Base-by-base conservation (phyloP, 2,888 invertebrate genomes). In the Tiliacea aurago region DNA sequence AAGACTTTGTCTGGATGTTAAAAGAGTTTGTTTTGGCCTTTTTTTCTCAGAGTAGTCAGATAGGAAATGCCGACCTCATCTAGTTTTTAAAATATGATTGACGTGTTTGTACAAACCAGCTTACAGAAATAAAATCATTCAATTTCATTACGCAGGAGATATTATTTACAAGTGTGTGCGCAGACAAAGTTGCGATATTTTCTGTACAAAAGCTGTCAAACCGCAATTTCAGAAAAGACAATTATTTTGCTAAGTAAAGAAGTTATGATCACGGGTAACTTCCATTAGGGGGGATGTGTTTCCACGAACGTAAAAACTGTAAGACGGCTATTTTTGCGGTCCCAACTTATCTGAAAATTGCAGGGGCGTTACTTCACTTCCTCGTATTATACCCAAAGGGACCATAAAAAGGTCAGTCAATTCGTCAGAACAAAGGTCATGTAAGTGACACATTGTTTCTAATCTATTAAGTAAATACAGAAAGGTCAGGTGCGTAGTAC, bases 301-400 rank as follows among this genome's bases (percentile, higher is more conserved):
- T 49, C n/a, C 18, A n/a, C n/a, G 18, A 28, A 47, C 15, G 53
- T 37, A 47, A 74, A 63, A 75, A 73, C 45, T n/a, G 45, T 5
- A 63, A 28, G 51, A 45, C 13, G 53, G 37, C 11, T 28, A 23
- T 23, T 59, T 73, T 58, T 20, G 3, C 5, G 53, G 37, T 9
- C 61, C 20, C 45, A 28, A 53, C 15, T 55, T 73, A 63, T 47
- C 23, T 2, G 53, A 28, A 53, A 63, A 73, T 74, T 45, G 45
- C 45, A 75, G 13, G 37, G 73, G 75, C 75, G 63, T 63, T 37
- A 0, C 37, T 5, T 45, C 65, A 23, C 28, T 33, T 74, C 37
- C 45, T 75, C 45, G 28, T 47, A 28, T 47, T 13, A 55, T 28
- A 18, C n/a, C 28, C 63, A 0, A 7, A 55, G 64, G 62, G n/a